These are phyloP conservation scores for Alentia gelatinosa DNA, from an alignment of 2,888 invertebrate genomes.

Conservation along the genomic window DNA sequence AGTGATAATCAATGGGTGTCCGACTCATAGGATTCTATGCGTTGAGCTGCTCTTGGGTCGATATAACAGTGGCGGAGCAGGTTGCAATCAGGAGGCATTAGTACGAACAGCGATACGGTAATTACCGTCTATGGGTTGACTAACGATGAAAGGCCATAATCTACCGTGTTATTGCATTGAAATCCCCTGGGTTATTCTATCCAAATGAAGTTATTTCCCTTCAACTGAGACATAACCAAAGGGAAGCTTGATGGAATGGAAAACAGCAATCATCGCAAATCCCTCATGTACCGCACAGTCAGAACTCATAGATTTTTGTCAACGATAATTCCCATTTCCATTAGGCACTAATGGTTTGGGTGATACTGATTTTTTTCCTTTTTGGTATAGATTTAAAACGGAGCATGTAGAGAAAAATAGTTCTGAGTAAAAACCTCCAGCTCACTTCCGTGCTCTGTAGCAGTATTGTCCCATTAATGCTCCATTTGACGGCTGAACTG, in stretches of 20 bases:
- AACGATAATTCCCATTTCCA: not conserved
- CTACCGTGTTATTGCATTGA: not conserved
- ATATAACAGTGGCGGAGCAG: not conserved
- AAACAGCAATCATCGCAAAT: not conserved
- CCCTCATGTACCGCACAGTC: not conserved
- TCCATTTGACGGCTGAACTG: no score
- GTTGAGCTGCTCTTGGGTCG: not conserved
- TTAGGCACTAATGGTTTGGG: not conserved
- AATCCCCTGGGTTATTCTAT: not conserved
- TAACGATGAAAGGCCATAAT: conserved; percentile 2
- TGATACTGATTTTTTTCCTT: not conserved
- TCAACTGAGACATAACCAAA: not conserved
- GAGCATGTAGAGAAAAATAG: no score
- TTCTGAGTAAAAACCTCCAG: no score
- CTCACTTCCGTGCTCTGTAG: no score
- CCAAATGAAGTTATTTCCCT: not conserved
- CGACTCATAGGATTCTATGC: not conserved
- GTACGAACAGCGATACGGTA: not conserved
- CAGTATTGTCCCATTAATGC: no score
- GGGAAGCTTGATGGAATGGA: not conserved
- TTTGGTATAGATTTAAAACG: no score
- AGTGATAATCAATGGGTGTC: not conserved
- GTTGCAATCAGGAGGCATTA: conserved; percentile 16
- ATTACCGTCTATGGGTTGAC: not conserved
- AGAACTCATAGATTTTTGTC: not conserved